A percentile compares a stretch with the other conserved stretches of the same genome.
Evolutionary conservation across 2,113 vertebrate genomes (phyloP).

Genomic region (Hystrix cristata): DNA sequence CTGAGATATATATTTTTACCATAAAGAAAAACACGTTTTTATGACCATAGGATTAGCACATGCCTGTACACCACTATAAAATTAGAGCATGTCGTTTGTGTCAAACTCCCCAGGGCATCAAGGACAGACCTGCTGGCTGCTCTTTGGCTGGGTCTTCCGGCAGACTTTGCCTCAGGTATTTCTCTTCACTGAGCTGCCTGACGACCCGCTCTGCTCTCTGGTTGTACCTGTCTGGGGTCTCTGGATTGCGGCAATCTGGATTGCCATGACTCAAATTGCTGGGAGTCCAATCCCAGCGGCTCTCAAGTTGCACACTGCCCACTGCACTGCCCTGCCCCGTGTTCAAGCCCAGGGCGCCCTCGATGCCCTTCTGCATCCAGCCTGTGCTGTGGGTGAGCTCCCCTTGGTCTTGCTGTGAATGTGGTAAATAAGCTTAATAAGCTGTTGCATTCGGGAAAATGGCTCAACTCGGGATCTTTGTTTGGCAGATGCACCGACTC

Average conservation of each 20-base stretch:
- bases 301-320: not conserved
- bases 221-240: not conserved
- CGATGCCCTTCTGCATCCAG: not conserved
- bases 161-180: not conserved
- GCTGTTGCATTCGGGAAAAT: not conserved
- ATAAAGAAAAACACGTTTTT: too few species aligned
- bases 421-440: not conserved
- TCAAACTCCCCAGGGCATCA: not conserved
- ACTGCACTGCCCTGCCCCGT: accelerated
- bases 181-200: not conserved
- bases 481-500: not conserved
- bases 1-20: not conserved
- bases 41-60: not conserved
- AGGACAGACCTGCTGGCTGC: not conserved
- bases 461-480: not conserved
- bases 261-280: not conserved
- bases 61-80: not conserved
- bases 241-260: not conserved
- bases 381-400: not conserved
- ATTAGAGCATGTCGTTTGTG: not conserved
- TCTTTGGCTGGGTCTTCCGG: not conserved
- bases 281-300: not conserved
- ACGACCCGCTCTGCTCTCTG: not conserved
- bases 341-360: too few species aligned
- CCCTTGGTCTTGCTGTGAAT: not conserved